A percentile compares a stretch with the other conserved stretches of the same genome.
Evolutionary conservation across 2,797 vertebrate genomes (phyloP).

Genomic region (Gallinago nigripennis): DNA sequence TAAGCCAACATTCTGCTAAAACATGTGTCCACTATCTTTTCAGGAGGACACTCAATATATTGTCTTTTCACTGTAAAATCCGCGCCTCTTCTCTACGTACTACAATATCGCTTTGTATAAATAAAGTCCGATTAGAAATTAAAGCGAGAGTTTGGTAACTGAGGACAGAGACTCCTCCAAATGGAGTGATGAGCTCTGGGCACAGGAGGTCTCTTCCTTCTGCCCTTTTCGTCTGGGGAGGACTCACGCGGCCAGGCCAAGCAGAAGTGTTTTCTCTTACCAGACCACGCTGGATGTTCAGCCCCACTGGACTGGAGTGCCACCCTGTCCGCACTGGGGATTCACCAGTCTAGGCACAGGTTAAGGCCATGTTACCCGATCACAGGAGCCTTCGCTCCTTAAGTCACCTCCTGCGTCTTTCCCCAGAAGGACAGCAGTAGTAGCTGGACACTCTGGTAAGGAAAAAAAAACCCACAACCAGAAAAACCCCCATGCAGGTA

Average conservation of each 20-base stretch:
- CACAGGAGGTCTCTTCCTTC: neutral
- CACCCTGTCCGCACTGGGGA: neutral
- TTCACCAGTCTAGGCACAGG: neutral
- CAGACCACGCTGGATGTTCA: neutral
- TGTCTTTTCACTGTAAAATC: neutral
- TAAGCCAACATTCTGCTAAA: neutral
- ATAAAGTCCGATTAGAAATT: neutral
- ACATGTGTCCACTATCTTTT: neutral
- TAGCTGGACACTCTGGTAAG: neutral
- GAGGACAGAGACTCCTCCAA: neutral
- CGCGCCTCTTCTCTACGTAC: rapidly evolving
- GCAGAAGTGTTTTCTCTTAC: neutral
- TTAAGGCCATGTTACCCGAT: neutral
- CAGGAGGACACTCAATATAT: neutral
- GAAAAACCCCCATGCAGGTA: neutral
- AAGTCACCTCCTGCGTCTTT: neutral
- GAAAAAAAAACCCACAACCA: neutral
- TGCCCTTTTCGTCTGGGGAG: neutral
- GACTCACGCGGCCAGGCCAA: neutral
- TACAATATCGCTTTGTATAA: rapidly evolving
- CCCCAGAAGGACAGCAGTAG: neutral
- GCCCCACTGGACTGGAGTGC: neutral
- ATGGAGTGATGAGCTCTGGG: neutral
- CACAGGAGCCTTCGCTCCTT: neutral
- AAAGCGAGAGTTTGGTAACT: neutral